phyloP scores from a whole-genome alignment of 2,888 invertebrate species.

The Chloroclysta siterata region DNA sequence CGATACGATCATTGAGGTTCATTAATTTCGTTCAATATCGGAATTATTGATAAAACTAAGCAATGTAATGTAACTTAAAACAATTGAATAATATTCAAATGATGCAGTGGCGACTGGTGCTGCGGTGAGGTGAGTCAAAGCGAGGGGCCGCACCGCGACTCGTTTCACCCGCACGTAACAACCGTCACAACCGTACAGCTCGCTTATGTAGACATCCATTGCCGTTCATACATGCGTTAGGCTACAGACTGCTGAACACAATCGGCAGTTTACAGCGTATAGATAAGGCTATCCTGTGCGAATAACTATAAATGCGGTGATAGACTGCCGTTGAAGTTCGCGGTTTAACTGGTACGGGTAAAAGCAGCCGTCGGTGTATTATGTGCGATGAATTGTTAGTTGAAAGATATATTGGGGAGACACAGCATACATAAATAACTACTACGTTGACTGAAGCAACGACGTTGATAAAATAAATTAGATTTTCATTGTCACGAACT shows the following conservation, averaged over 20 bases:
- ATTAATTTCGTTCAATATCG: neutral
- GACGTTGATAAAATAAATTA: no score
- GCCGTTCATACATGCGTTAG: neutral
- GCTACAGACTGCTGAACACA: neutral
- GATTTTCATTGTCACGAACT: no score
- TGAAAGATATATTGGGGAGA: neutral
- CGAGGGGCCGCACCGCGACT: slow-evolving; percentile 15
- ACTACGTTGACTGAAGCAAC: no score
- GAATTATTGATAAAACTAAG: slow-evolving; percentile 1
- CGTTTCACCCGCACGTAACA: slow-evolving; percentile 11
- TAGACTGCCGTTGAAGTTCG: neutral
- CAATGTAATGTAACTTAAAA: neutral
- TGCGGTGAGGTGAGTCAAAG: slow-evolving; percentile 21
- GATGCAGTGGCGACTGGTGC: slow-evolving; percentile 11
- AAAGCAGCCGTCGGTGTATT: slow-evolving; percentile 5
- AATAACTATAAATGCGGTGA: neutral
- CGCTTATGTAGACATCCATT: slow-evolving; percentile 1
- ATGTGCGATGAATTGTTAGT: neutral
- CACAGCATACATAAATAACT: no score
- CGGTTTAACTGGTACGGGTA: neutral
- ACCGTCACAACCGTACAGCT: neutral
- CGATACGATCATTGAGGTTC: neutral
- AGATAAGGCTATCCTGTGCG: neutral
- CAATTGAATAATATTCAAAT: slow-evolving; percentile 23
- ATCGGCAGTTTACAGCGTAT: neutral